Conservation (phyloP, 1,140 invertebrate species). For the Pseudomyrmex sp. region DNA sequence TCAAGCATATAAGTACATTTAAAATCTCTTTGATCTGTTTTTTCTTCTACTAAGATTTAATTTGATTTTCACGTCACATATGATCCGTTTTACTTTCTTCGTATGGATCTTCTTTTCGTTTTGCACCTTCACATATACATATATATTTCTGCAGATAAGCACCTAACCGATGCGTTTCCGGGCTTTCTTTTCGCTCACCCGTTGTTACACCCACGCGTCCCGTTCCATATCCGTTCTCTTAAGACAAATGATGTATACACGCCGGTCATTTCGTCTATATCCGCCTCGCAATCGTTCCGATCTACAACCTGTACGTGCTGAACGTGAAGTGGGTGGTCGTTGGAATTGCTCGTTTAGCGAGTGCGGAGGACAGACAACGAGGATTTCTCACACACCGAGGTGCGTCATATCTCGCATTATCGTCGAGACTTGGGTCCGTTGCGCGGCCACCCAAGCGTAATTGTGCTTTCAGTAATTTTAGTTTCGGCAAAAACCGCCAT, state of each 20-base stretch:
- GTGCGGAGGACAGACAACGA: constrained; percentile 61
- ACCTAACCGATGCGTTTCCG: constrained; percentile 44
- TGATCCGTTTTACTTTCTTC: neutral
- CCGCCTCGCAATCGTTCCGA: constrained; percentile 77
- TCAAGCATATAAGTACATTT: neutral
- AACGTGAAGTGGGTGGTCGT: constrained; percentile 81
- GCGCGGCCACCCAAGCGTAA: constrained; percentile 64
- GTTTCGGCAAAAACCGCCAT: no score
- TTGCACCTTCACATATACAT: neutral
- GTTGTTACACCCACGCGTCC: constrained; percentile 69
- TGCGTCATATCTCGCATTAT: constrained; percentile 1
- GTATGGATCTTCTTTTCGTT: neutral
- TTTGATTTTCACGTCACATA: no score
- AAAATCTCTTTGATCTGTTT: neutral
- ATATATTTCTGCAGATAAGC: neutral
- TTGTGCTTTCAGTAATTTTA: no score
- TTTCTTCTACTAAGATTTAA: neutral
- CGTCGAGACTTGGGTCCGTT: constrained; percentile 48
- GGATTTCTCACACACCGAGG: constrained; percentile 61
- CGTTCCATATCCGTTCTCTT: constrained; percentile 67
- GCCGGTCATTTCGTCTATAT: constrained; percentile 79
- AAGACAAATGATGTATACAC: constrained; percentile 79
- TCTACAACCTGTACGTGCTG: constrained; percentile 80
- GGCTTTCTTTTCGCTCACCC: constrained; percentile 56
- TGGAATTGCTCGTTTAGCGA: constrained; percentile 70